Evolutionary conservation across 2,797 vertebrate genomes (phyloP).

Genomic region (Neomorphus geoffroyi): DNA sequence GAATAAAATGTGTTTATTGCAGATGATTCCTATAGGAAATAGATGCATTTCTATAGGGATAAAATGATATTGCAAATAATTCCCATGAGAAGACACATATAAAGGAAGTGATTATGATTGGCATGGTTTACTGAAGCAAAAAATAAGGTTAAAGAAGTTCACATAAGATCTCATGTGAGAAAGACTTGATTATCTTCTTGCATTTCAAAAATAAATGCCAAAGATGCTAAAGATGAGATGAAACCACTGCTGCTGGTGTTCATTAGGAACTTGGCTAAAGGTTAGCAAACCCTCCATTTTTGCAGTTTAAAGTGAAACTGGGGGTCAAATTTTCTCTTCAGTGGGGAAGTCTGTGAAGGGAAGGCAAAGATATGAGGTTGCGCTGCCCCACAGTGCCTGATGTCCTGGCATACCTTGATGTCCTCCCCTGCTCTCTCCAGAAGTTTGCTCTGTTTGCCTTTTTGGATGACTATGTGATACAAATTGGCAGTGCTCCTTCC

Average conservation of each 20-base stretch:
- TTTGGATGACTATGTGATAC: accelerated
- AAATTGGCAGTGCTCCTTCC: background rate
- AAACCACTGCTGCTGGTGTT: background rate
- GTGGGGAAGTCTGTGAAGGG: background rate
- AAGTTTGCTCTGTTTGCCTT: background rate
- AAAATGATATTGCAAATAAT: background rate
- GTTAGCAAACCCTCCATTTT: background rate
- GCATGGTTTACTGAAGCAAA: background rate
- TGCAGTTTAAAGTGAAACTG: background rate
- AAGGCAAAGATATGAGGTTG: background rate
- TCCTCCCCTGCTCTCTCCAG: background rate
- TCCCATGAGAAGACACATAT: background rate
- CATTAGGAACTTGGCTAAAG: background rate
- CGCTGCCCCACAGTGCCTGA: accelerated
- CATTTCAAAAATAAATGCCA: background rate
- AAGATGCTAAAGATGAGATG: background rate
- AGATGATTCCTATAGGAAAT: background rate
- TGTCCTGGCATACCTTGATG: background rate
- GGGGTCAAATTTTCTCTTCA: background rate
- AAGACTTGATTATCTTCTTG: background rate
- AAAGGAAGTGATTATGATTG: background rate
- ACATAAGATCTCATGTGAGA: background rate
- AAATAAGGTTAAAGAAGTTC: background rate
- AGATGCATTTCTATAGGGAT: background rate
- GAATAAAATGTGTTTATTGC: background rate